Evolutionary conservation across 2,888 invertebrate species (phyloP).

Genomic region (Pristionchus mayeri): DNA sequence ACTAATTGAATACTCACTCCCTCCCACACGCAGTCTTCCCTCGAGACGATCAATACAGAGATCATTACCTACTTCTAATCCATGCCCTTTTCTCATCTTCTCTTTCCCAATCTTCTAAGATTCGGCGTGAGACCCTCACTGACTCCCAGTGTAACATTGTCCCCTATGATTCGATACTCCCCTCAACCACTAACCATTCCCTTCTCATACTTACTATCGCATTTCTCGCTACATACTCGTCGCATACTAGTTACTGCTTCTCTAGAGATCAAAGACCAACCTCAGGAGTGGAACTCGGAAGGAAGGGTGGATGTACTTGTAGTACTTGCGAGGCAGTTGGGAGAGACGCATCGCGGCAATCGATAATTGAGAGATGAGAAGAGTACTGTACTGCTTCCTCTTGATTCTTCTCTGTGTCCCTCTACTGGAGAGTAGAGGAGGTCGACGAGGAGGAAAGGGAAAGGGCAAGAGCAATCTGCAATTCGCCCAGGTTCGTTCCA

Average conservation of each 20-base stretch:
- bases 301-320: constrained; percentile 57
- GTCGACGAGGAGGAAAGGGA: constrained; percentile 69
- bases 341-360: constrained; percentile 50
- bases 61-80: neutral
- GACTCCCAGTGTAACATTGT: constrained; percentile 26
- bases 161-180: constrained; percentile 19
- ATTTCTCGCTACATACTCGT: neutral
- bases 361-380: neutral
- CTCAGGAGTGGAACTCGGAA: constrained; percentile 51
- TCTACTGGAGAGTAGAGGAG: constrained; percentile 65
- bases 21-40: neutral
- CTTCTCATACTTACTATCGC: neutral
- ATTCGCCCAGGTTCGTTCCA: constrained; percentile 66
- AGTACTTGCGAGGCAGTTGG: constrained; percentile 53
- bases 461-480: constrained; percentile 75
- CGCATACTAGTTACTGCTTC: neutral
- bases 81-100: neutral
- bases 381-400: neutral
- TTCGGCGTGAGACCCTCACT: constrained; percentile 7
- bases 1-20: constrained; percentile 40
- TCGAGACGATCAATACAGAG: neutral
- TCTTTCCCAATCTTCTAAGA: neutral
- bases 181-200: constrained; percentile 10
- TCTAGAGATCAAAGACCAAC: constrained; percentile 46
- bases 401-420: constrained; percentile 26